Conservation (phyloP, 1,140 invertebrate genomes). For the Drosophila bipectinata region DNA sequence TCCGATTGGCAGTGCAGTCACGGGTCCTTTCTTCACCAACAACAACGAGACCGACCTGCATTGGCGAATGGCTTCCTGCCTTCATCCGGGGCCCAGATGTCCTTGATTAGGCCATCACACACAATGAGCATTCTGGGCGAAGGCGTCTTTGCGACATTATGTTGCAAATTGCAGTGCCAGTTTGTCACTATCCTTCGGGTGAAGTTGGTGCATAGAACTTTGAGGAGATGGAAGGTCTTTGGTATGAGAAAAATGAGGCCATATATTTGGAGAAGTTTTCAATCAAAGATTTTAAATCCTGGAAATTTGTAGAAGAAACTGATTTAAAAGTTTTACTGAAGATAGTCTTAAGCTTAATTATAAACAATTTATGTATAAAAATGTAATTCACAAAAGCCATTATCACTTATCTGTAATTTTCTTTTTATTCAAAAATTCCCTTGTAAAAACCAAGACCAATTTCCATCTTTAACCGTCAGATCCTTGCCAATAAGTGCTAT, state of each 20-base stretch:
- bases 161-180: conserved; percentile 57
- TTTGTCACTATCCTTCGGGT: conserved; percentile 33
- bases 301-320: too few species aligned
- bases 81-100: conserved; percentile 12
- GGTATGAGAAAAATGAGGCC: too few species aligned
- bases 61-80: conserved; percentile 3
- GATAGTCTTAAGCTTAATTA: too few species aligned
- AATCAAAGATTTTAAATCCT: too few species aligned
- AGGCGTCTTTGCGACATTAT: conserved; percentile 52
- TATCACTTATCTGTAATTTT: background rate
- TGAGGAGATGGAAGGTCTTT: background rate
- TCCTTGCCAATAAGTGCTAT: conserved; percentile 18
- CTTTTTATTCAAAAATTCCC: conserved; percentile 3
- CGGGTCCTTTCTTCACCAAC: conserved; percentile 15
- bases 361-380: too few species aligned
- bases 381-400: too few species aligned
- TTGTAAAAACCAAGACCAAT: background rate
- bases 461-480: conserved; percentile 22
- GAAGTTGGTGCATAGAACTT: background rate
- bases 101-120: conserved; percentile 71
- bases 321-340: too few species aligned
- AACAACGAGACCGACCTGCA: background rate
- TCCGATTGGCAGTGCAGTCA: conserved; percentile 72
- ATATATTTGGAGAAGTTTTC: too few species aligned
- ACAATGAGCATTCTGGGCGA: conserved; percentile 34